These are phyloP conservation scores for Lepidothrix coronata DNA, from an alignment of 2,113 vertebrate species.

Conservation along the genomic window DNA sequence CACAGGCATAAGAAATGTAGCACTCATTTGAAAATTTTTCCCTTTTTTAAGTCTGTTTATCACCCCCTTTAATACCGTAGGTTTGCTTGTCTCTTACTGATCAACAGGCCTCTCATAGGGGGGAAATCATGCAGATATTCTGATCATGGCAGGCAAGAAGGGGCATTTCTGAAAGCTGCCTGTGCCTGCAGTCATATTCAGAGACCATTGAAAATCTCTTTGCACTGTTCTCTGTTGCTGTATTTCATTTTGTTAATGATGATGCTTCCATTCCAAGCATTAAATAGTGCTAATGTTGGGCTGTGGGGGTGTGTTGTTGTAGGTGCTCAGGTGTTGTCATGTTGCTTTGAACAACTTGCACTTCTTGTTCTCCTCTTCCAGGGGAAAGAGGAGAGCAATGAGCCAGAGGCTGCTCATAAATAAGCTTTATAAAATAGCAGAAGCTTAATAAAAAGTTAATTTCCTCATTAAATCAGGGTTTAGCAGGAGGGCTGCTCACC, in stretches of 20 bases:
- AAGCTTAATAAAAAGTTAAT: background rate
- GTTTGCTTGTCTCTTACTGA: background rate
- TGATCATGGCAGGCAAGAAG: background rate
- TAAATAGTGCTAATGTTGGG: background rate
- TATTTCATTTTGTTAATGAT: background rate
- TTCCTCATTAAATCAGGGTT: background rate
- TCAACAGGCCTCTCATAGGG: background rate
- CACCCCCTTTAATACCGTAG: background rate
- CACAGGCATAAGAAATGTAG: background rate
- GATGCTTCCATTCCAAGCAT: background rate
- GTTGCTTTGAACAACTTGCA: background rate
- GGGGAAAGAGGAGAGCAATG: background rate
- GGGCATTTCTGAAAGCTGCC: background rate
- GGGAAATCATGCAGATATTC: background rate
- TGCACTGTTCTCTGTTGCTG: background rate
- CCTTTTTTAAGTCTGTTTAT: background rate
- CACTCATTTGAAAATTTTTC: background rate
- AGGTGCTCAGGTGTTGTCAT: background rate
- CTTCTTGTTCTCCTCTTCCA: background rate
- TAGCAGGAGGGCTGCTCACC: background rate
- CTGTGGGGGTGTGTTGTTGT: background rate
- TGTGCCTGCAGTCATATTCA: fast-evolving
- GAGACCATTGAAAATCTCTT: background rate
- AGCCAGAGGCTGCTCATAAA: background rate
- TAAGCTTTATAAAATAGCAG: background rate